phyloP scores from a whole-genome alignment of 2,113 vertebrate species.

The Menura novaehollandiae region DNA sequence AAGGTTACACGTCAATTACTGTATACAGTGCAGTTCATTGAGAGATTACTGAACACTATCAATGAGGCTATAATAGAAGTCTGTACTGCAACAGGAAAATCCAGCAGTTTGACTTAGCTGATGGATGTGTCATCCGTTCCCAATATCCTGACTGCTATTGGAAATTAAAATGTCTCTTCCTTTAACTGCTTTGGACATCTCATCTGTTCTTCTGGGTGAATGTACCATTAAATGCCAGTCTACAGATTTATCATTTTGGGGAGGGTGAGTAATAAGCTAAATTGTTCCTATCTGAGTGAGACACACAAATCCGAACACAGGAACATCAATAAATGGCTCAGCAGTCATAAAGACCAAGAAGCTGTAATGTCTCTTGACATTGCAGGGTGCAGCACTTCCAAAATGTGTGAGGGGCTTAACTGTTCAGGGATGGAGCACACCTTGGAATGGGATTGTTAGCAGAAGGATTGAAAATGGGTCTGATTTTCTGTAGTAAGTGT shows the following conservation, averaged over 20 bases:
- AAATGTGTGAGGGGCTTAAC: background rate
- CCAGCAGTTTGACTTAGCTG: constrained; percentile 6
- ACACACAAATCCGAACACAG: background rate
- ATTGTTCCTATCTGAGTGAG: background rate
- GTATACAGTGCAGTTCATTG: background rate
- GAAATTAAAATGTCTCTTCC: constrained; percentile 31
- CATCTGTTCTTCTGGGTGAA: constrained; percentile 25
- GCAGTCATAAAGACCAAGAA: background rate
- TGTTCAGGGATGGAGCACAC: background rate
- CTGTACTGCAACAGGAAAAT: background rate
- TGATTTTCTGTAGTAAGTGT: background rate
- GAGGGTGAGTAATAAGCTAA: background rate
- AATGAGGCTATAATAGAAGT: constrained; percentile 1
- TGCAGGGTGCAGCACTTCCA: background rate
- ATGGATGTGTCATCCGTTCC: background rate
- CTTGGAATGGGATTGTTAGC: background rate
- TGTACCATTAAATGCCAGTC: constrained; percentile 24
- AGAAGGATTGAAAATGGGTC: background rate
- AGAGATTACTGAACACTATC: constrained; percentile 10
- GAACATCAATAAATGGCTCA: background rate
- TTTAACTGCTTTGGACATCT: constrained; percentile 32
- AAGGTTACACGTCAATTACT: constrained; percentile 12
- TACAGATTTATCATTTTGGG: background rate
- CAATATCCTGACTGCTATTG: constrained; percentile 11
- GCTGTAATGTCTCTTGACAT: background rate